phyloP scores from a whole-genome alignment of 2,113 vertebrate genomes.

The Xiphophorus hellerii region DNA sequence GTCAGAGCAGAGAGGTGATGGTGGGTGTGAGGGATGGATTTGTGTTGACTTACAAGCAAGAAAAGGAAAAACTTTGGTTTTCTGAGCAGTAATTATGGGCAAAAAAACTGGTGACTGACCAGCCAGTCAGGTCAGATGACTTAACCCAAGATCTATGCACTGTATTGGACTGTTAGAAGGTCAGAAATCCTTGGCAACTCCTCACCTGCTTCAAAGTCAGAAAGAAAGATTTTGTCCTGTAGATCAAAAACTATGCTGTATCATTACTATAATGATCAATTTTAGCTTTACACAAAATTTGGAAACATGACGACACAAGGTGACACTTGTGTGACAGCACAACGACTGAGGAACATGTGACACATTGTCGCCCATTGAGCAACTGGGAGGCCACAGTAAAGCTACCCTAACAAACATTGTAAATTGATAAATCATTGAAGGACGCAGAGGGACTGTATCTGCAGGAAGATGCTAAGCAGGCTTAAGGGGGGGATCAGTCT shows the following conservation, averaged over 20 bases:
- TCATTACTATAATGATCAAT: conserved; percentile 11
- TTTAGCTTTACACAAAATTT: background rate
- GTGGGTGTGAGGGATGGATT: conserved; percentile 48
- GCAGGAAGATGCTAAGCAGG: conserved; percentile 76
- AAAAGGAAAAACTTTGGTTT: conserved; percentile 69
- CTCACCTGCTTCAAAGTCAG: conserved; percentile 40
- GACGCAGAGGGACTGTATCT: conserved; percentile 80
- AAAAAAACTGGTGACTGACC: conserved; percentile 58
- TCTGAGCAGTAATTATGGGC: conserved; percentile 76
- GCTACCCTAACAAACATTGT: conserved; percentile 83
- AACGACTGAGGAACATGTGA: conserved; percentile 6
- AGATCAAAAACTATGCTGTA: background rate
- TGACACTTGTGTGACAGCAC: background rate
- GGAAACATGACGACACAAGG: background rate
- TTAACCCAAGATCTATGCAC: conserved; percentile 85
- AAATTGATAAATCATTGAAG: conserved; percentile 87
- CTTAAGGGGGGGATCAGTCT: conserved; percentile 78
- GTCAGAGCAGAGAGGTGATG: conserved; percentile 37
- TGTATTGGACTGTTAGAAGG: conserved; percentile 71
- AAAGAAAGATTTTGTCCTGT: background rate
- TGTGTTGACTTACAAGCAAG: conserved; percentile 54
- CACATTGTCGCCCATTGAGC: conserved; percentile 30
- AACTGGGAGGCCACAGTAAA: conserved; percentile 61
- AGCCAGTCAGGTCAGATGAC: conserved; percentile 75
- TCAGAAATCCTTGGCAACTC: conserved; percentile 64